Base-by-base conservation (phyloP, 1,140 invertebrate species). In the Mamestra configurata region DNA sequence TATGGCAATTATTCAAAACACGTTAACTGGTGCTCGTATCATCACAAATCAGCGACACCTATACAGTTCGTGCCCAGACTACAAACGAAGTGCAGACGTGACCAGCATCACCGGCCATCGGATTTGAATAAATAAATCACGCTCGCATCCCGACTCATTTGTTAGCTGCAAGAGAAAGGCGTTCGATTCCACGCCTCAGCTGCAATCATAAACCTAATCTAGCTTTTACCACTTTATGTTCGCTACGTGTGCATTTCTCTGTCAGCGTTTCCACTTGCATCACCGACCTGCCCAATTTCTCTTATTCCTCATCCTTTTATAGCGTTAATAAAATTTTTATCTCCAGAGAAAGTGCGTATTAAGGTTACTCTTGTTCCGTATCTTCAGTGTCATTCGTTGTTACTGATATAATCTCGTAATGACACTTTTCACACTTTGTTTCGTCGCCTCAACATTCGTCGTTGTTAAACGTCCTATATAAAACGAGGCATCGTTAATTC, bases 101-200 rank as follows among this genome's bases (percentile, higher is more conserved):
- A 92, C 90, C 84, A 82, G 87, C 86, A 85, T 90, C 86, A 82
- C 78, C 85, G 79, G 79, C 75, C 84, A 88, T 88, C 89, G 88
- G 90, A 92, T 93, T 92, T 90, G 87, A 92, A 90, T 91, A 88
- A 88, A 90, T 92, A 90, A 92, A 92, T 91, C 90, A 91, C 84
- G 85, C 82, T 81, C 72, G 86, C 84, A 89, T 90, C 89, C 86
- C 83, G 85, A 64, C 83, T 86, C 87, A 90, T 92, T 90, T 91
- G 91, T 90, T 92, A 86, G 85, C 85, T 79, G 78, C 72, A 72
- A 89, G 89, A 90, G 90, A 93, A 91, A 91, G 88, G 84, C 86
- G 86, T 89, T 88, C 87, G 85, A 90, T 90, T 87, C 85, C 82
- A 88, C 84, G 88, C 88, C 84, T 83, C 77, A 13, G 82, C 84